Evolutionary conservation across 2,113 vertebrate species (phyloP), one percentile per base, ranked within the genome.

Genomic region (Oceanites oceanicus): DNA sequence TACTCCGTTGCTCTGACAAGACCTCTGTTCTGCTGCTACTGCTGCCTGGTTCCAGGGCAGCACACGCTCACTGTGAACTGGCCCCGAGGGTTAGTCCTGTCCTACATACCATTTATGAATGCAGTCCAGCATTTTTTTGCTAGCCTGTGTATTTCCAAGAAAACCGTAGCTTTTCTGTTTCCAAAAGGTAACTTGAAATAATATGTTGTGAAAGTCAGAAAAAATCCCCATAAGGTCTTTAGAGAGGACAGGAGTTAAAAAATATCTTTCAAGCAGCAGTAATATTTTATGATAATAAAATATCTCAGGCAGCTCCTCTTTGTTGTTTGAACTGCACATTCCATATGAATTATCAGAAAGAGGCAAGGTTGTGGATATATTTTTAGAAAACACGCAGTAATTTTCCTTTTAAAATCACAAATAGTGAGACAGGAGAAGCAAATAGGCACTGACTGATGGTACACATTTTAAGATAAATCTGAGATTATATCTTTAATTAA

Each of bases 31-130:
- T 25, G 15, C 61, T 88, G 80, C 92, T 86, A 21, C 93, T 94
- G 72, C 89, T 96, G 66, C 27, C 94, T 93, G 82, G 44, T 89
- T 96, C 94, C 87, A 95, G 88, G 91, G 94, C 92, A 97, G 89
- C 91, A 77, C 92, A 88, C 2, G 0, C 77, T 96, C 67, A 18
- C 78, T 88, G 58, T 59, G 90, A 90, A 86, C 87, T 82, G 73
- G 96, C 94, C 94, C 93, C 94, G 79, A 83, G 94, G 96, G 82
- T 95, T 88, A 71, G 58, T 92, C 78, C 73, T 97, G 97, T 89
- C 97, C 96, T 96, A 97, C 91, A 97, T 96, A 80, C 86, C 92
- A 92, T 94, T 96, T 90, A 73, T 93, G 84, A 97, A 92, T 82
- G 56, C 81, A 90, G 66, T 25, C 70, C 77, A 83, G 82, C 76